Base-by-base conservation (phyloP, 2,888 invertebrate species). In the Digitonthophagus gazella region DNA sequence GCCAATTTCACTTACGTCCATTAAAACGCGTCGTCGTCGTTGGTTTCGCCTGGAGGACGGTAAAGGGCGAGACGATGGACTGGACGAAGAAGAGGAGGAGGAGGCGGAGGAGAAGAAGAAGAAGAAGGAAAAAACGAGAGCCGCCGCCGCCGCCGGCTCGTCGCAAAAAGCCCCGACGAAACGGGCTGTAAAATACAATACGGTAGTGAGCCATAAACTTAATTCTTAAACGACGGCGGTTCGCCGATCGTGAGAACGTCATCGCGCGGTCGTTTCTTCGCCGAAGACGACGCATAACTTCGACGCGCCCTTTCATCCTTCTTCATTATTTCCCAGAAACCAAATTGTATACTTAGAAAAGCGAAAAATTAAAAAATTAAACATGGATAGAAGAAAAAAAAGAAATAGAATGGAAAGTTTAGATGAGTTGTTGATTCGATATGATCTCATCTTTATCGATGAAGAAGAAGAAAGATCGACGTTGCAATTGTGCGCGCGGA, bases 151-250 rank as follows among this genome's bases (percentile, higher is more conserved):
- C n/a, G n/a, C n/a, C 28, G 28, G 28, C 28, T 44, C 28, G 28
- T 1, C 11, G 28, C 28, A 44, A 44, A 44, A 44, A 44, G 28
- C 8, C 28, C 28, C 28, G 28, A 3, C 28, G 28, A 44, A 44
- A 44, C 28, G 28, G 28, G 28, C 28, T 44, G 61, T 61, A 61
- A 61, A 61, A 61, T 19, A 61, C 61, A 61, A 61, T 61, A 61
- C 61, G 61, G 61, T 61, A 61, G 61, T 61, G 61, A 44, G 61
- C 18, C 61, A 18, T 61, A 18, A 61, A 61, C 18, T 61, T 19
- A 61, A 61, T 61, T 61, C 20, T 61, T 61, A 61, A 61, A 19
- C 19, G 18, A 44, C 28, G 28, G 6, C 28, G 28, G 28, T 44
- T 44, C 28, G 28, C 28, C 28, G 28, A 44, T 44, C 28, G 28